Conservation (phyloP, 2,888 invertebrate species). For the Perizoma affinitatum region DNA sequence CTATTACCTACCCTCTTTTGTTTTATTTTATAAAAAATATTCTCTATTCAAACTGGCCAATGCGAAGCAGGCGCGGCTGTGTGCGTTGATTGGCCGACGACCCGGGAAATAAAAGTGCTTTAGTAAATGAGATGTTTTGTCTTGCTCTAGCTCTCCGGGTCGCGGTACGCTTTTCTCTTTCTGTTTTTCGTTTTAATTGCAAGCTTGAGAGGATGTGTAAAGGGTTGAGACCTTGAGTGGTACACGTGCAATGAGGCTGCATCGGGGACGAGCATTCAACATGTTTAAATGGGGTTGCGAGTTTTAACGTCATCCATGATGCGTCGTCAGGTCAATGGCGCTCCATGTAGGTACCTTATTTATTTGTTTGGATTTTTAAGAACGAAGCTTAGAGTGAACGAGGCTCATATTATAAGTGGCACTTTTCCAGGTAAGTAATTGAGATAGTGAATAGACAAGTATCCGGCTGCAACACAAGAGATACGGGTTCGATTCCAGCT, state of each 20-base stretch:
- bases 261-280: conserved; percentile 71
- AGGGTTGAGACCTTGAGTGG: conserved; percentile 82
- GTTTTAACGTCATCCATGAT: conserved; percentile 68
- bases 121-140: conserved; percentile 76
- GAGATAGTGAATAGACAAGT: too few species aligned
- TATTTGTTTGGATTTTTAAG: too few species aligned
- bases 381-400: too few species aligned
- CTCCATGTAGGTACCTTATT: conserved; percentile 19
- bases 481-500: too few species aligned
- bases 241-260: conserved; percentile 71
- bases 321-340: conserved; percentile 42
- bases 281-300: conserved; percentile 70
- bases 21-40: conserved; percentile 74
- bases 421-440: too few species aligned
- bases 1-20: conserved; percentile 83
- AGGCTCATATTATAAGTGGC: too few species aligned
- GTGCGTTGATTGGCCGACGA: conserved; percentile 83
- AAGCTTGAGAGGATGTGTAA: conserved; percentile 79
- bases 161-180: conserved; percentile 59
- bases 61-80: conserved; percentile 74
- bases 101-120: conserved; percentile 83
- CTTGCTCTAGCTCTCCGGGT: conserved; percentile 59
- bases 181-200: conserved; percentile 83
- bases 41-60: conserved; percentile 82
- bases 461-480: too few species aligned